phyloP scores from a whole-genome alignment of 2,113 vertebrate genomes.

The Piaya cayana region DNA sequence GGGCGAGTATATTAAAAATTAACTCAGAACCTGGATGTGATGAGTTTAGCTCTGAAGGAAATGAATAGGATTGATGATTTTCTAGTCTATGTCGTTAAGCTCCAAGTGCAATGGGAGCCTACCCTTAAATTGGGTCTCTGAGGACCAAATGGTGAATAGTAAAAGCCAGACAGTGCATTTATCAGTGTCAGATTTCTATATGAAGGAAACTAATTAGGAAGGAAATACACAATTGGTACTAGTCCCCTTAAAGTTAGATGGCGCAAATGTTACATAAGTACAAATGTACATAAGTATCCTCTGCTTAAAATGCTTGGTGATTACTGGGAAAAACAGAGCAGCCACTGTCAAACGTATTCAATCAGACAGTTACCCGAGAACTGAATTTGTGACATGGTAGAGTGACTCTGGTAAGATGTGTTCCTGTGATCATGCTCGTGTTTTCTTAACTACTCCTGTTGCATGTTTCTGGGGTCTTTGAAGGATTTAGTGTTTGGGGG shows the following conservation, averaged over 20 bases:
- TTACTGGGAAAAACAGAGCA: neutral
- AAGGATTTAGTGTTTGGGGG: neutral
- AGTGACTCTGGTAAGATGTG: neutral
- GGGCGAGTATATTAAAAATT: neutral
- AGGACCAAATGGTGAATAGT: neutral
- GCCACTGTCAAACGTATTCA: neutral
- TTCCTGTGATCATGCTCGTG: accelerated
- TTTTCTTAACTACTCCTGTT: neutral
- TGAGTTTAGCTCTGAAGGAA: neutral
- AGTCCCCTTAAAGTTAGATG: neutral
- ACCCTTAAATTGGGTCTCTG: neutral
- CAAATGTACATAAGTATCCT: too few relatives aligned
- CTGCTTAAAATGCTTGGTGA: neutral
- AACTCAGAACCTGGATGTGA: neutral
- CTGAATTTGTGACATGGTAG: neutral
- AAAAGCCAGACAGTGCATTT: neutral
- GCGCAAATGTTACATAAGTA: neutral
- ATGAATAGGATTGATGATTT: neutral
- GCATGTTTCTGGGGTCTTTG: neutral
- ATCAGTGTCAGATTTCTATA: neutral
- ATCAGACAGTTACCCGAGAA: neutral
- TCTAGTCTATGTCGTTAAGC: neutral
- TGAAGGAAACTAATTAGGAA: neutral
- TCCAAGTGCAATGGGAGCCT: neutral
- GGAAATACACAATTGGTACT: neutral